Base-by-base conservation (phyloP, 1,140 invertebrate genomes). In the Drosophila santomea region DNA sequence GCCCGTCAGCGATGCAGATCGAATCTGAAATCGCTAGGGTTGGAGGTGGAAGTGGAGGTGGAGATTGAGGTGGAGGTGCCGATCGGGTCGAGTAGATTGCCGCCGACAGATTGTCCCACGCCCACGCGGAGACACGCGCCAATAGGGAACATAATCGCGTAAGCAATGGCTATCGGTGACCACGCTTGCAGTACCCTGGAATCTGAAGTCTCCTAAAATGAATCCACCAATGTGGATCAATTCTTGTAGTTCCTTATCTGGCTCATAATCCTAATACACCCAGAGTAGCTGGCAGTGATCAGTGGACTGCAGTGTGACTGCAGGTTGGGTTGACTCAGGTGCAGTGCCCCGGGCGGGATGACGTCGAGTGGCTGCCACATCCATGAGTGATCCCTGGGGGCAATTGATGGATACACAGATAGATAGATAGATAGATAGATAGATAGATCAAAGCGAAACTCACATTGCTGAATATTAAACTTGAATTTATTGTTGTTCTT, bases 61-160 rank as follows among this genome's bases (percentile, higher is more conserved):
- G 20, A 20, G 20, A 2, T 20, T 1, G 20, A 20, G 20, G 20
- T 45, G 15, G 35, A 38, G 35, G 14, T 15, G 58, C 35, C 23
- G 59, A 17, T 20, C 20, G 38, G 32, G 41, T 62, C 55, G 62
- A 66, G 57, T 36, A 55, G 59, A 61, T 32, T 32, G 32, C 8
- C 8, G 32, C 8, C 8, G 32, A 62, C 55, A 68, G 80, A 74
- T 51, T 73, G 79, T 81, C 84, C 80, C 84, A 89, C 83, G 80
- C 84, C 83, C 79, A 89, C 83, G 76, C 76, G 50, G 51, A 61
- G 82, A 88, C 83, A 88, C 83, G 83, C 84, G 83, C 83, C 83
- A 89, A 88, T 79, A 83, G 56, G 62, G 41, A 45, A 61, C 61
- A 38, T 28, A 57, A 36, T 41, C 20, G 44, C 51, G 25, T 51